Conservation (phyloP, 2,888 invertebrate species). For the Himalopsyche japonica region DNA sequence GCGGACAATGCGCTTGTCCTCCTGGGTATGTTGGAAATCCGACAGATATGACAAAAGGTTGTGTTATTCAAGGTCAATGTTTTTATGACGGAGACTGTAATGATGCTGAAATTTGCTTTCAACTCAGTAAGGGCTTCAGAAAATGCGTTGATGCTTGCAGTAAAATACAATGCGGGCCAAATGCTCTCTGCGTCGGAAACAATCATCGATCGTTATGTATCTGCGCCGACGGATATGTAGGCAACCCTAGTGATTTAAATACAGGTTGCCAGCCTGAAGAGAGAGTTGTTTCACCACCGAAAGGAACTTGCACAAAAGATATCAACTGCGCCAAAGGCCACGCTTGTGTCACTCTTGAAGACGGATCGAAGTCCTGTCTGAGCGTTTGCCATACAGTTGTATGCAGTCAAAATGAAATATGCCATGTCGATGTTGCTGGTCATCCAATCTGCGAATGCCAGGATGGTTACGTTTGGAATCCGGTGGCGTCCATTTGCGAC, state of each 20-base stretch:
- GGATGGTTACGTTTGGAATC: slow-evolving; percentile 81
- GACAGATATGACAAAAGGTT: slow-evolving; percentile 70
- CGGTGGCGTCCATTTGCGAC: slow-evolving; percentile 78
- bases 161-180: slow-evolving; percentile 87
- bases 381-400: slow-evolving; percentile 80
- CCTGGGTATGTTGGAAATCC: slow-evolving; percentile 79
- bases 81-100: slow-evolving; percentile 80
- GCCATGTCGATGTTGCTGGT: slow-evolving; percentile 67
- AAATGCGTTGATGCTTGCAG: slow-evolving; percentile 87
- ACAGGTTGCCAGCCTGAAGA: slow-evolving; percentile 78
- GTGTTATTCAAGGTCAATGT: slow-evolving; percentile 75
- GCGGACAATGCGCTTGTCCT: slow-evolving; percentile 78
- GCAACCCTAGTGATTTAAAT: slow-evolving; percentile 79
- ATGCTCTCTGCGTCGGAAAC: slow-evolving; percentile 82
- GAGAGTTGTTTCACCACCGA: slow-evolving; percentile 56
- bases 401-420: slow-evolving; percentile 82
- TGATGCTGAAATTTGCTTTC: slow-evolving; percentile 85
- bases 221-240: slow-evolving; percentile 79
- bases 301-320: slow-evolving; percentile 68
- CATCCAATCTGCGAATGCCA: slow-evolving; percentile 80
- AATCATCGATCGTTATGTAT: slow-evolving; percentile 86
- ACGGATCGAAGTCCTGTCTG: slow-evolving; percentile 70
- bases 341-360: slow-evolving; percentile 68
- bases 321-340: slow-evolving; percentile 73
- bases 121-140: slow-evolving; percentile 74